Evolutionary conservation across 2,113 vertebrate genomes (phyloP).

Genomic region (Physeter macrocephalus): DNA sequence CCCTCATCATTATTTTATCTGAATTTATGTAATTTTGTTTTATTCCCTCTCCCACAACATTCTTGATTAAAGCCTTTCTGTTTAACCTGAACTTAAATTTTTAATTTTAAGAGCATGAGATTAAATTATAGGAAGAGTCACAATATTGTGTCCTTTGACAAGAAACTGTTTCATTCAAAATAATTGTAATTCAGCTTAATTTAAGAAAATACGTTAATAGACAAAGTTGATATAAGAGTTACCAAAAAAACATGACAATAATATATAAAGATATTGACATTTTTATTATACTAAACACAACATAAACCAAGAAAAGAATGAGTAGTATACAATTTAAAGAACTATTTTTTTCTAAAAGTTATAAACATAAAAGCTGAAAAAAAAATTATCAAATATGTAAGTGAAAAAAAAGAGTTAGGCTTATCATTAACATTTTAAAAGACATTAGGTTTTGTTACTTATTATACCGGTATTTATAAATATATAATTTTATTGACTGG

Average conservation of each 20-base stretch:
- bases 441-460: conserved; percentile 1
- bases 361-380: not conserved
- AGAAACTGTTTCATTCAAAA: not conserved
- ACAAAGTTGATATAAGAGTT: not conserved
- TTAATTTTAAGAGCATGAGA: not conserved
- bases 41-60: not conserved
- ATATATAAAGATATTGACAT: not conserved
- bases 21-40: not conserved
- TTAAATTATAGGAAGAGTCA: conserved; percentile 21
- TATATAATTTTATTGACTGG: not conserved
- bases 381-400: not conserved
- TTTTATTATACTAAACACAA: conserved; percentile 59
- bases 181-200: conserved; percentile 13
- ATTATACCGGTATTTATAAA: conserved; percentile 15
- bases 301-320: not conserved
- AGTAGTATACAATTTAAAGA: conserved; percentile 1
- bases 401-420: not conserved
- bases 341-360: conserved; percentile 20
- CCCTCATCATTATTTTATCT: not conserved
- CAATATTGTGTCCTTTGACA: not conserved
- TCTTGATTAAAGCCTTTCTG: not conserved
- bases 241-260: conserved; percentile 10
- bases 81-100: conserved; percentile 16
- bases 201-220: conserved; percentile 8
- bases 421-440: conserved; percentile 14